A percentile compares a stretch with the other conserved stretches of the same genome.
phyloP scores from a whole-genome alignment of 35 echinoderm and acorn worm species.

The Apostichopus japonicus region DNA sequence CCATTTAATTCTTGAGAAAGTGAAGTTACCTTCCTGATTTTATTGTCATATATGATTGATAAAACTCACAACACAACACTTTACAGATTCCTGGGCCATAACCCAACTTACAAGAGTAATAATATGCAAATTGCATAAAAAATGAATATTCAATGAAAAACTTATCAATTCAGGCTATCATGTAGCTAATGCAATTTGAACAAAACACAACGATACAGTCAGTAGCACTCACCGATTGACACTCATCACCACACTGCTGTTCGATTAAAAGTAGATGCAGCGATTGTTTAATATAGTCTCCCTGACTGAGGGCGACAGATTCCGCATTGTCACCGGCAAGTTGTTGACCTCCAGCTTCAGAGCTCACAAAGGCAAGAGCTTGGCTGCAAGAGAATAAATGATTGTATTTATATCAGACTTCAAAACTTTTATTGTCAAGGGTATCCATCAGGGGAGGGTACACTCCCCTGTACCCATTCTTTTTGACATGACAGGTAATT shows the following conservation, averaged over 20 bases:
- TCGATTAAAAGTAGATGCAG: conserved; percentile 53
- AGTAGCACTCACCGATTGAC: conserved; percentile 71
- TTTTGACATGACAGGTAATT: too few species aligned
- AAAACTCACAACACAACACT: too few species aligned
- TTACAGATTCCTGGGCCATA: too few species aligned
- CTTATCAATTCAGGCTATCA: not conserved
- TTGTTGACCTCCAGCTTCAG: conserved; percentile 56
- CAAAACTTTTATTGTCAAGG: not conserved
- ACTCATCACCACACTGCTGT: conserved; percentile 87
- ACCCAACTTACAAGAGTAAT: too few species aligned
- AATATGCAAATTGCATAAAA: not conserved
- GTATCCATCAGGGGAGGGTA: too few species aligned
- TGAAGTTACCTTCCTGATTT: too few species aligned
- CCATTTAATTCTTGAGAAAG: too few species aligned
- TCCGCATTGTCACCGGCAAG: conserved; percentile 74
- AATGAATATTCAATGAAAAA: not conserved
- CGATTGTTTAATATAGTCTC: conserved; percentile 51
- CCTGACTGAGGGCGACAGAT: conserved; percentile 60
- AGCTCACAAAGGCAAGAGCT: conserved; percentile 57
- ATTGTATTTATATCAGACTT: not conserved
- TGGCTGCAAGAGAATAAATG: conserved; percentile 59
- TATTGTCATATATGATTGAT: too few species aligned
- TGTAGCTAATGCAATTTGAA: too few species aligned
- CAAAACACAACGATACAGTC: too few species aligned
- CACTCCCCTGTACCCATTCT: too few species aligned